phyloP scores from a whole-genome alignment of 2,797 vertebrate genomes.

The Delichon dasypus region DNA sequence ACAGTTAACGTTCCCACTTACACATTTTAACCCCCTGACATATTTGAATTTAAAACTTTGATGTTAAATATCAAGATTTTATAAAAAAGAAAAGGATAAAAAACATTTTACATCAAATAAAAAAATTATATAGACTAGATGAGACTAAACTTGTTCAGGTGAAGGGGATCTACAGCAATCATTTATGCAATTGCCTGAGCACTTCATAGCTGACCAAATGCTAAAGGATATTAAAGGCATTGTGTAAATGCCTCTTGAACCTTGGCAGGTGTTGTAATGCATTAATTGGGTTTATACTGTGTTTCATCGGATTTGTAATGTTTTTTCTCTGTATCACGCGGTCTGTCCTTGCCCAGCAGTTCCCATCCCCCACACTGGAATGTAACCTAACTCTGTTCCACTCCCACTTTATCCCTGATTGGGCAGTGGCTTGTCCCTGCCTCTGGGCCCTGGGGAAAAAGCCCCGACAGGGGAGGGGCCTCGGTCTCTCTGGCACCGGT shows the following conservation, averaged over 20 bases:
- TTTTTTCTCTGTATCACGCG: no score
- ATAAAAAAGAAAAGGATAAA: background rate
- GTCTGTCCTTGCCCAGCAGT: no score
- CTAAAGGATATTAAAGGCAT: background rate
- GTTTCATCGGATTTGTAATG: no score
- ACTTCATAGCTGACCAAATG: background rate
- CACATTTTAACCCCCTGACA: background rate
- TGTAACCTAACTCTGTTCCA: no score
- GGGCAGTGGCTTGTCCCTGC: no score
- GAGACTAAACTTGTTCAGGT: background rate
- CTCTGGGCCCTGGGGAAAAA: no score
- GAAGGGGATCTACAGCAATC: background rate
- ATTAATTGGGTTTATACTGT: no score
- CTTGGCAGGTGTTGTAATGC: background rate
- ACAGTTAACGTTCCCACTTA: background rate
- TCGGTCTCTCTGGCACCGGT: no score
- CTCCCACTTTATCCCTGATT: no score
- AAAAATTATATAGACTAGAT: background rate
- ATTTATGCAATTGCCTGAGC: background rate
- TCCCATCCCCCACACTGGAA: no score
- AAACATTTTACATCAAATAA: background rate
- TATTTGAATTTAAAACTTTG: background rate
- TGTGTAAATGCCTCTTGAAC: background rate
- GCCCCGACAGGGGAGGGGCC: no score
- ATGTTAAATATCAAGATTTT: background rate